Percentiles rank a stretch among this genome's conserved stretches.
These are phyloP conservation scores for Pipra filicauda DNA, from an alignment of 2,113 vertebrate genomes.

Conservation along the genomic window DNA sequence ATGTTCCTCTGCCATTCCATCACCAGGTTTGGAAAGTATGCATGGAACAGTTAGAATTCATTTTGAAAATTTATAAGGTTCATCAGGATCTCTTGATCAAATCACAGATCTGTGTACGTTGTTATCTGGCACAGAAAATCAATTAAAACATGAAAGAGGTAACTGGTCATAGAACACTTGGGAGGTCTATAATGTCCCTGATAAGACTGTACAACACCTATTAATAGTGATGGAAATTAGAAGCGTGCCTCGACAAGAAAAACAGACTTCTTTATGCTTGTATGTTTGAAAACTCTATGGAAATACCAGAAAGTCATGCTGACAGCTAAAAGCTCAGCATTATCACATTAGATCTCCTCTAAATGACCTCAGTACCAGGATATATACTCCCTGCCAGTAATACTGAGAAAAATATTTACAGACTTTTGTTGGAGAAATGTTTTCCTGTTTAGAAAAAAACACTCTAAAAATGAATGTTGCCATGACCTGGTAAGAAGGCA, in stretches of 20 bases:
- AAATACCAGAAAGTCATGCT: background rate
- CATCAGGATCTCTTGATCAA: background rate
- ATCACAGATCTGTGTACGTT: background rate
- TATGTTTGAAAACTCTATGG: background rate
- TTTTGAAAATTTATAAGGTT: background rate
- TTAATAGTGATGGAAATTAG: background rate
- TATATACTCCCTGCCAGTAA: background rate
- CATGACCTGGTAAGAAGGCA: background rate
- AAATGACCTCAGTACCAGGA: background rate
- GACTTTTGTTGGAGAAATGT: slow-evolving; percentile 17
- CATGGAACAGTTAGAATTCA: background rate
- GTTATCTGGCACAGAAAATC: background rate
- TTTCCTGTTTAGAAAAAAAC: slow-evolving; percentile 50
- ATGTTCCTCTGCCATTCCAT: background rate
- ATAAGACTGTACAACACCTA: background rate
- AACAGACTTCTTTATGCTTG: background rate
- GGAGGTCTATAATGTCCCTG: background rate
- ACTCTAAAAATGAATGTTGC: background rate
- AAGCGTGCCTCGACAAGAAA: background rate
- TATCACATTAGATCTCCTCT: background rate
- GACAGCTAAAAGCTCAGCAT: background rate
- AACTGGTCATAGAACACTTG: background rate
- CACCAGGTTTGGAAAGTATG: background rate
- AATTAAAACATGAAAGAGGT: background rate
- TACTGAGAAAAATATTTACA: slow-evolving; percentile 56